Evolutionary conservation across 1,140 invertebrate genomes (phyloP).

Genomic region (Cotesia glomerata): DNA sequence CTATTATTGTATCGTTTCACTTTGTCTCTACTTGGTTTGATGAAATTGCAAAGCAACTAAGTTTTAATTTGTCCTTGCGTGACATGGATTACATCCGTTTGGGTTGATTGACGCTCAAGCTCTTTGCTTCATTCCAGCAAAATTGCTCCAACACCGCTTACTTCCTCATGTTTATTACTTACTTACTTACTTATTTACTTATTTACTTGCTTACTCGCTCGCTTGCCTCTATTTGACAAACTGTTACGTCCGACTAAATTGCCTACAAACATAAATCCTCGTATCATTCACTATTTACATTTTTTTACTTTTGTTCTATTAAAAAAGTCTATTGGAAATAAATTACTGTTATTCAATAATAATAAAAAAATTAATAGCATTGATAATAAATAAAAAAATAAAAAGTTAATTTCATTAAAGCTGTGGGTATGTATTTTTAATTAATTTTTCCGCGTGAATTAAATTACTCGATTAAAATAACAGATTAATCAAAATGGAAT

Average conservation of each 20-base stretch:
- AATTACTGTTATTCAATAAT: too few relatives aligned
- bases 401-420: too few relatives aligned
- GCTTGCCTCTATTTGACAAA: background rate
- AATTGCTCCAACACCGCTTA: background rate
- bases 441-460: background rate
- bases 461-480: background rate
- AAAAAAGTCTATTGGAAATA: too few relatives aligned
- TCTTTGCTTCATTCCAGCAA: slow-evolving; percentile 22
- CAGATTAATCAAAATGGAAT: background rate
- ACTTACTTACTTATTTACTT: background rate
- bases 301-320: too few relatives aligned
- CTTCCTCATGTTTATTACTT: slow-evolving; percentile 12
- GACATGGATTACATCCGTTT: slow-evolving; percentile 53
- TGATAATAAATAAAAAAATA: too few relatives aligned
- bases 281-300: too few relatives aligned
- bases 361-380: too few relatives aligned
- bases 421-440: background rate
- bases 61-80: slow-evolving; percentile 58
- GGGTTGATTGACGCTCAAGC: slow-evolving; percentile 48
- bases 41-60: slow-evolving; percentile 57
- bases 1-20: slow-evolving; percentile 16
- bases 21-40: slow-evolving; percentile 37
- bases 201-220: background rate
- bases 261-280: background rate
- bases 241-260: background rate